Conservation (phyloP, 2,888 invertebrate species). For the Drosophila lacicola region DNA sequence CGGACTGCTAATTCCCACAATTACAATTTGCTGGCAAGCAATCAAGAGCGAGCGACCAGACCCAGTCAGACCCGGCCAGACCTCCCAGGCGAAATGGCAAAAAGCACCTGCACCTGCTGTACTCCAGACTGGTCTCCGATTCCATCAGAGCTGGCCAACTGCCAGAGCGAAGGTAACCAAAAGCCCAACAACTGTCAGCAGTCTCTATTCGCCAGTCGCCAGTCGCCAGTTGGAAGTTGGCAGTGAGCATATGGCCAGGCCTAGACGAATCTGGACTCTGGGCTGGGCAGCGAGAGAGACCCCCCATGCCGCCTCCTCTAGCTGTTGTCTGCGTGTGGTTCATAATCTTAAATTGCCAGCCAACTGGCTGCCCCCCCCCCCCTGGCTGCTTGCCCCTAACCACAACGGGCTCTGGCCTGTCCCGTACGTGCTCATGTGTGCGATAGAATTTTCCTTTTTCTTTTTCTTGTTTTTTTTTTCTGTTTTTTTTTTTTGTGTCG, state of each 20-base stretch:
- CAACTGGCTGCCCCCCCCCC: slow-evolving; percentile 34
- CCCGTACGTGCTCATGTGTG: slow-evolving; percentile 76
- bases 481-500: slow-evolving; percentile 3
- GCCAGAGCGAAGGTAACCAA: slow-evolving; percentile 53
- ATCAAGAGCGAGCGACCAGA: slow-evolving; percentile 61
- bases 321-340: slow-evolving; percentile 68
- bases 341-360: slow-evolving; percentile 78
- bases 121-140: slow-evolving; percentile 26
- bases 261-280: slow-evolving; percentile 50
- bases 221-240: slow-evolving; percentile 4
- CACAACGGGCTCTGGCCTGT: slow-evolving; percentile 9
- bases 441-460: slow-evolving; percentile 66
- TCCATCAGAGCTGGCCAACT: slow-evolving; percentile 47
- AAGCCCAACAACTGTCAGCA: slow-evolving; percentile 54
- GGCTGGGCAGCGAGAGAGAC: slow-evolving; percentile 17
- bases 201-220: slow-evolving; percentile 15
- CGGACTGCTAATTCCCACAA: slow-evolving; percentile 77
- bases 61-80: slow-evolving; percentile 20
- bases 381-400: background rate
- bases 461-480: background rate
- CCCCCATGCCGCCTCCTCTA: slow-evolving; percentile 8
- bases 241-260: slow-evolving; percentile 51
- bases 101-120: slow-evolving; percentile 41
- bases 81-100: slow-evolving; percentile 47
- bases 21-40: slow-evolving; percentile 80